These are phyloP conservation scores for Trachurus trachurus DNA, from an alignment of 2,797 vertebrate species.

Conservation along the genomic window DNA sequence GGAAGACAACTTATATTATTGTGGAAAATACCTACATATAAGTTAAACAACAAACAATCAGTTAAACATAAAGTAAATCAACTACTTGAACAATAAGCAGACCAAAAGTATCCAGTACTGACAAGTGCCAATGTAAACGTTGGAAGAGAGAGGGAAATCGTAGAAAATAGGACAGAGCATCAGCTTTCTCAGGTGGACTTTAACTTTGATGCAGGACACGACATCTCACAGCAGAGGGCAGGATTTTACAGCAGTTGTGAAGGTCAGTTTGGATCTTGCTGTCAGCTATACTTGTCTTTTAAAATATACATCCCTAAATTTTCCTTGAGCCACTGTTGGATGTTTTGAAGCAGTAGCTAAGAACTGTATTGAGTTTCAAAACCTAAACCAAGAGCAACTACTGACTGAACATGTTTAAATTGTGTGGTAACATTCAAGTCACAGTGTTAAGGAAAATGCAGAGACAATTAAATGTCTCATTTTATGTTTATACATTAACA, in stretches of 20 bases:
- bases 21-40: neutral
- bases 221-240: conserved; percentile 67
- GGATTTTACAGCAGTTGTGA: conserved; percentile 30
- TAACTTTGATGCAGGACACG: conserved; percentile 1
- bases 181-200: neutral
- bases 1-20: neutral
- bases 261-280: neutral
- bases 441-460: no score
- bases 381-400: neutral
- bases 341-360: neutral
- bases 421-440: no score
- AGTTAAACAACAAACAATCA: neutral
- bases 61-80: conserved; percentile 6
- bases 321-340: neutral
- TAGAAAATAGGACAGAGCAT: conserved; percentile 46
- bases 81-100: conserved; percentile 4
- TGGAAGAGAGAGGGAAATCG: conserved; percentile 8
- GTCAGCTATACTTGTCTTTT: neutral
- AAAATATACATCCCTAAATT: neutral
- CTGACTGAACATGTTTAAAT: neutral
- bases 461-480: neutral
- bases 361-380: neutral
- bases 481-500: neutral
- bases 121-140: conserved; percentile 20
- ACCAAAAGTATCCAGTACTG: conserved; percentile 13